Evolutionary conservation across 2,888 invertebrate genomes (phyloP).

Genomic region (Sphinx pinastri): DNA sequence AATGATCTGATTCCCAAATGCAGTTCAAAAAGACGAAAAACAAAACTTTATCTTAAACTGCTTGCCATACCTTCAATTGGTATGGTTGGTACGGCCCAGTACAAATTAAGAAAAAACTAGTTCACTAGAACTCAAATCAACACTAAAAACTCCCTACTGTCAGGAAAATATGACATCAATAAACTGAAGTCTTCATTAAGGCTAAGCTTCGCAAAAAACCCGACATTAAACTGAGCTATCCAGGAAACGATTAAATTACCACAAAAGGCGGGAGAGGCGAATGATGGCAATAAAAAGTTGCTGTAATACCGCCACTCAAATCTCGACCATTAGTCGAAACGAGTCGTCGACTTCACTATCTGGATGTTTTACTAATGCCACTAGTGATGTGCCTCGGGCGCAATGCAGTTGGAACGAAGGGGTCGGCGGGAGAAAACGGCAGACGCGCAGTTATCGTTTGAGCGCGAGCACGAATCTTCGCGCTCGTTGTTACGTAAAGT

Average conservation of each 20-base stretch:
- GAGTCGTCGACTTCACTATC: conserved; percentile 37
- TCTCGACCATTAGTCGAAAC: conserved; percentile 57
- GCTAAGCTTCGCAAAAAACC: conserved; percentile 44
- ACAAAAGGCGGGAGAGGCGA: conserved; percentile 61
- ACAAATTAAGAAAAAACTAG: conserved; percentile 39
- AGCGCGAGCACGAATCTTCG: conserved; percentile 68
- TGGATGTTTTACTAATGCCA: conserved; percentile 28
- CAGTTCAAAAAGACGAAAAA: no score
- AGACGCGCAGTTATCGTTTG: conserved; percentile 72
- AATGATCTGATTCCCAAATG: no score
- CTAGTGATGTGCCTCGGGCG: conserved; percentile 49
- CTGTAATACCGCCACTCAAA: conserved; percentile 64
- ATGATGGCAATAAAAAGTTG: conserved; percentile 62
- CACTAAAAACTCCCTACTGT: neutral
- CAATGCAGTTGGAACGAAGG: conserved; percentile 67
- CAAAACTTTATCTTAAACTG: neutral
- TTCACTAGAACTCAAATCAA: neutral
- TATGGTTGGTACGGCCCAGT: no score
- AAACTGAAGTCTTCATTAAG: conserved; percentile 52
- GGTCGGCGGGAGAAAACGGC: conserved; percentile 49
- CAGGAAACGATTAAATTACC: conserved; percentile 72
- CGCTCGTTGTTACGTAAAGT: conserved; percentile 59
- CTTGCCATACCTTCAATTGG: no score
- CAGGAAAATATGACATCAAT: conserved; percentile 36
- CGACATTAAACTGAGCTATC: conserved; percentile 47